These are phyloP conservation scores for Cheilosia vulpina DNA, from an alignment of 2,888 invertebrate genomes.

Conservation along the genomic window DNA sequence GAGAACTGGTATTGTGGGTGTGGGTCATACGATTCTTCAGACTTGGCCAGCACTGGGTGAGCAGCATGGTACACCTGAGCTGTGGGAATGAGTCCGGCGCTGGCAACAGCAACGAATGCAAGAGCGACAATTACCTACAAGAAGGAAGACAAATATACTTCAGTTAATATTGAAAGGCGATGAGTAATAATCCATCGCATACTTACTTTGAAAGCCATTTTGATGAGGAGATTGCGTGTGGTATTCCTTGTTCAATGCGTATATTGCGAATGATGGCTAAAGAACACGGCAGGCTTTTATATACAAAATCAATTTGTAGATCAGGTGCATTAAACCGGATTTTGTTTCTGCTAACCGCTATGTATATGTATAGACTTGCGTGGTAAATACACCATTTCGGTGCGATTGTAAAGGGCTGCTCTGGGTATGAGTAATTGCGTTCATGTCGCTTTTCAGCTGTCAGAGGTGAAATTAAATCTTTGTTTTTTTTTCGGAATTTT, in stretches of 20 bases:
- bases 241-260: constrained; percentile 30
- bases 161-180: neutral
- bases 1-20: constrained; percentile 79
- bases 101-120: constrained; percentile 76
- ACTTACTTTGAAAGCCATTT: constrained; percentile 54
- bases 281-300: constrained; percentile 32
- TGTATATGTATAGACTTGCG: neutral
- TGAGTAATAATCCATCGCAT: neutral
- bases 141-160: neutral
- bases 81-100: constrained; percentile 76
- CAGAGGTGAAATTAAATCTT: neutral
- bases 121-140: constrained; percentile 74
- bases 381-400: neutral
- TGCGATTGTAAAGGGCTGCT: neutral
- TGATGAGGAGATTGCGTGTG: constrained; percentile 34
- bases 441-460: neutral
- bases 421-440: neutral
- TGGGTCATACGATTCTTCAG: constrained; percentile 60
- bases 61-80: constrained; percentile 74
- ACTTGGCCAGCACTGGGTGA: constrained; percentile 34
- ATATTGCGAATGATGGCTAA: constrained; percentile 35
- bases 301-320: constrained; percentile 19
- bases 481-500: neutral
- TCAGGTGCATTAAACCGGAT: constrained; percentile 27
- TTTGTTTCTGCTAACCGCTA: neutral